Conservation (phyloP, 2,113 vertebrate genomes). For the Ahaetulla prasina region DNA sequence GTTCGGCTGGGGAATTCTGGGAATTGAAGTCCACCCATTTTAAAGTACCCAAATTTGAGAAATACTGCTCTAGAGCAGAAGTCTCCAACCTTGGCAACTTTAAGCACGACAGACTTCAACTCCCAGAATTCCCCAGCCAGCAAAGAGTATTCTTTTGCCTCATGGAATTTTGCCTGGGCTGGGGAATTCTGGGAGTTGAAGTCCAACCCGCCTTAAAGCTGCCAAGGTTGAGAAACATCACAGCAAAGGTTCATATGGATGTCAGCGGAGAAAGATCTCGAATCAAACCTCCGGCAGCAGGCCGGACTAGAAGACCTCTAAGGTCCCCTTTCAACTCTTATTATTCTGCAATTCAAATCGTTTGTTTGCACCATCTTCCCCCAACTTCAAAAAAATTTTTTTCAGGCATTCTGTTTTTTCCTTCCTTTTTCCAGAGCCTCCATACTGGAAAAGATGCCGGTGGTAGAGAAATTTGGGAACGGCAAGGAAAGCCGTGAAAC, state of each 20-base stretch:
- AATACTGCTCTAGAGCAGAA: no score
- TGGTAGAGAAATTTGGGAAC: conserved; percentile 69
- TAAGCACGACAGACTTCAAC: no score
- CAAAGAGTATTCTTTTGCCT: no score
- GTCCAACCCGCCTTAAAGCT: neutral
- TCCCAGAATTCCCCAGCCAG: no score
- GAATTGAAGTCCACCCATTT: no score
- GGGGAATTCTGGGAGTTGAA: neutral
- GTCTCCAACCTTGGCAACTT: no score
- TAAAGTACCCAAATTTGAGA: no score
- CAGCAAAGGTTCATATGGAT: neutral
- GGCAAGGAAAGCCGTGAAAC: conserved; percentile 56
- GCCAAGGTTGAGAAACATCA: neutral
- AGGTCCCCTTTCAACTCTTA: neutral
- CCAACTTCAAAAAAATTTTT: neutral
- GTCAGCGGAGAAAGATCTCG: neutral
- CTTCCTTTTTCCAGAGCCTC: conserved; percentile 71
- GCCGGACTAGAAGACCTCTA: neutral
- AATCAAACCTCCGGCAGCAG: neutral
- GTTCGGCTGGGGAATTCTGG: no score
- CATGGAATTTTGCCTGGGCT: neutral
- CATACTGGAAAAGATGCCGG: conserved; percentile 85
- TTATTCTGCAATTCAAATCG: neutral
- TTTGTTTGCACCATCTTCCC: neutral
- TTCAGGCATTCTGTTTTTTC: neutral